Base-by-base conservation (phyloP, 2,888 invertebrate genomes). In the Gryllus longicercus region DNA sequence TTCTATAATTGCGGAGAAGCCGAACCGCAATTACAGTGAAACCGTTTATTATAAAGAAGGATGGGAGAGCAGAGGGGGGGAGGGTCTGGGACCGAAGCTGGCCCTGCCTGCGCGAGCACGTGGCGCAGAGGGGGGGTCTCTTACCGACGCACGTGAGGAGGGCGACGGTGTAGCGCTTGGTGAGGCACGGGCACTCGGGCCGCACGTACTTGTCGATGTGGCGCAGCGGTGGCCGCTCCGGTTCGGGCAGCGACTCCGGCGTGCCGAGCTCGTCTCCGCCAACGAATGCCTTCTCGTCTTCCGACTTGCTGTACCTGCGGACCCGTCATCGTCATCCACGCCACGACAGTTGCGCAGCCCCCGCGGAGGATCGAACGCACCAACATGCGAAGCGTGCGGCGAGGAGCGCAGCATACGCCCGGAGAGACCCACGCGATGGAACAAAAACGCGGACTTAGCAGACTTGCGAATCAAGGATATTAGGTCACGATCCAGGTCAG, bases 161-260 rank as follows among this genome's bases (percentile, higher is more conserved):
- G 80, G 96, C 95, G 82, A 96, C 93, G 18, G 96, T 96, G 88
- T 94, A 96, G 83, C 97, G 92, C 85, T 96, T 95, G 83, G 91
- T 92, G 84, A 97, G 88, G 86, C 96, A 96, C 0, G 96, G 96
- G 85, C 93, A 93, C 88, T 96, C 95, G 51, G 96, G 95, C 85
- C 91, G 92, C 84, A 95, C 90, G 87, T 96, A 96, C 88, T 95
- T 94, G 87, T 96, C 96, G 88, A 96, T 93, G 85, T 93, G 93
- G 83, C 96, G 91, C 82, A 95, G 90, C 25, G 95, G 95, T 78
- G 96, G 96, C 83, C 95, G 90, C 85, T 95, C 94, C 80, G 94
- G 94, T 85, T 95, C 95, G 79, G 94, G 94, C 84, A 95, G 90
- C 79, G 95, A 94, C 85, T 94, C 93, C 51, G 87, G 84, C 11